These are phyloP conservation scores for Geophilus truncorum DNA, from an alignment of 2,888 invertebrate genomes.

Conservation along the genomic window DNA sequence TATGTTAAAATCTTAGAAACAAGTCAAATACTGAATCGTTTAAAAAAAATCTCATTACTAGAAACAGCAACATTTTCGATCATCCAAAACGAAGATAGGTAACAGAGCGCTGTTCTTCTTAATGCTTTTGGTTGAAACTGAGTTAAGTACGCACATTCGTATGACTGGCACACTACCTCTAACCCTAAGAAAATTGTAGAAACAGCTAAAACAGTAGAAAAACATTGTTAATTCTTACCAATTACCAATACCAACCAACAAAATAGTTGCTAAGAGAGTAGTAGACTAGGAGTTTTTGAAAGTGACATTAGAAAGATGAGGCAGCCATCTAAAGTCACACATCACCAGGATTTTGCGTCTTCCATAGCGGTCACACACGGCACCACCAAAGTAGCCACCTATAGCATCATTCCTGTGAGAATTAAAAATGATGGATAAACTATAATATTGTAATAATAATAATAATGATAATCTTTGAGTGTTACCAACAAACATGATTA, in stretches of 20 bases:
- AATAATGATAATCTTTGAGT: no score
- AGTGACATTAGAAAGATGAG: slow-evolving; percentile 57
- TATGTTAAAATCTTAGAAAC: background rate
- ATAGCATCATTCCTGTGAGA: slow-evolving; percentile 83
- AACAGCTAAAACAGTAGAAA: background rate
- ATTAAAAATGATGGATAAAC: no score
- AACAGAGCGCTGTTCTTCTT: slow-evolving; percentile 85
- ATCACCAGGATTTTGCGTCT: slow-evolving; percentile 81
- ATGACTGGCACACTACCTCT: slow-evolving; percentile 88
- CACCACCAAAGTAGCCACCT: slow-evolving; percentile 89
- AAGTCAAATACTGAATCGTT: background rate
- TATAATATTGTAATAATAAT: no score
- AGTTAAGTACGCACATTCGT: slow-evolving; percentile 91
- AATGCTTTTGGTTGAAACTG: slow-evolving; percentile 89
- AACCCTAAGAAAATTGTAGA: slow-evolving; percentile 54
- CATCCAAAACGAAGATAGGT: slow-evolving; percentile 94
- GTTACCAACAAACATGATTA: slow-evolving; percentile 47
- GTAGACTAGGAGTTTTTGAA: background rate
- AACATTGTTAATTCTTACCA: background rate
- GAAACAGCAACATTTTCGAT: slow-evolving; percentile 88
- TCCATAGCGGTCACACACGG: slow-evolving; percentile 80
- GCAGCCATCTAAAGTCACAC: slow-evolving; percentile 82
- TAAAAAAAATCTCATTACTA: slow-evolving; percentile 50
- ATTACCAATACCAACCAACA: slow-evolving; percentile 4
- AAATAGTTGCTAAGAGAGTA: background rate